phyloP scores from a whole-genome alignment of 1,140 invertebrate species.

The Drosophila parvula region DNA sequence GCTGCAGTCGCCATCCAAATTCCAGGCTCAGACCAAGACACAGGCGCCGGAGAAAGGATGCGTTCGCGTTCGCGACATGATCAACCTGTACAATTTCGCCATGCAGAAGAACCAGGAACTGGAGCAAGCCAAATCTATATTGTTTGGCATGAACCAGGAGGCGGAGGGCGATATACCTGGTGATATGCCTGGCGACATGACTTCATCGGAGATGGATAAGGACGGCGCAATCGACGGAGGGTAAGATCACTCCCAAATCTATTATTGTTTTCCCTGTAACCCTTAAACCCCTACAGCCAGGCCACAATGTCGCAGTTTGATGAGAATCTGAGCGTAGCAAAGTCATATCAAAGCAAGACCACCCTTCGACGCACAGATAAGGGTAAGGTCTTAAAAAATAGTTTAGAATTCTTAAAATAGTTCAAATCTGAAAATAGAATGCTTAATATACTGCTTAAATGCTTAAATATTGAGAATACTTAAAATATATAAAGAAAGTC shows the following conservation, averaged over 20 bases:
- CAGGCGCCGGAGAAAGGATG: conserved; percentile 5
- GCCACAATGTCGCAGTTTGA: conserved; percentile 14
- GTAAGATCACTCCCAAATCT: neutral
- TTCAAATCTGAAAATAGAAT: too few relatives aligned
- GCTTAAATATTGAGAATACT: too few relatives aligned
- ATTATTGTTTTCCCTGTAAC: too few relatives aligned
- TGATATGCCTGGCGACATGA: conserved; percentile 20
- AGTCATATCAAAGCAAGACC: conserved; percentile 66
- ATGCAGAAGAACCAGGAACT: conserved; percentile 71
- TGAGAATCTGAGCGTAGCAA: conserved; percentile 34
- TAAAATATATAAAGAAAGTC: too few relatives aligned
- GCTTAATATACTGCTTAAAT: too few relatives aligned
- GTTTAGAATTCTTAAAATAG: too few relatives aligned
- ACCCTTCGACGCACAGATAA: conserved; percentile 66
- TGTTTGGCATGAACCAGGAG: conserved; percentile 29
- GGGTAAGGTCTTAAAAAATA: conserved; percentile 27
- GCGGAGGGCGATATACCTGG: conserved; percentile 12
- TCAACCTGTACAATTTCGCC: conserved; percentile 68
- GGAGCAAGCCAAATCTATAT: conserved; percentile 60
- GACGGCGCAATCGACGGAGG: neutral
- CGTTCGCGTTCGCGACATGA: conserved; percentile 70
- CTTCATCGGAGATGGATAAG: conserved; percentile 5
- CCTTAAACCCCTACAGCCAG: neutral
- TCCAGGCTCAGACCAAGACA: neutral
- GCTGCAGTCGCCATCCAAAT: conserved; percentile 11